phyloP scores from a whole-genome alignment of 2,797 vertebrate genomes.

The Cirrhinus mrigala region DNA sequence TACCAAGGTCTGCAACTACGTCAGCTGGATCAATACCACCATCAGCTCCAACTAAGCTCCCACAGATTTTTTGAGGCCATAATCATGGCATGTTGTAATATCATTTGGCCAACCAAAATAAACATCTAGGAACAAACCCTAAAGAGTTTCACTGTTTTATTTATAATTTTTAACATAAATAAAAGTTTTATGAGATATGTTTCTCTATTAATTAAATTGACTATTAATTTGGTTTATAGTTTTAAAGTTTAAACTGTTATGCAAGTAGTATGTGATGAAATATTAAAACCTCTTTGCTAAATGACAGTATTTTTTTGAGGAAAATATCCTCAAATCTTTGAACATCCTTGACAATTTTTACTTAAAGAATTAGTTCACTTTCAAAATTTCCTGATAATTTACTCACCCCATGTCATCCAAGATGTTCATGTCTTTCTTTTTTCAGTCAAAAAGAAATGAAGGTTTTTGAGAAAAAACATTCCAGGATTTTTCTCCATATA shows the following conservation, averaged over 20 bases:
- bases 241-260: background rate
- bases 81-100: background rate
- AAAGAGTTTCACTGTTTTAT: background rate
- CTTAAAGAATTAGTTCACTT: too few species aligned
- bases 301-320: background rate
- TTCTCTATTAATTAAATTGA: background rate
- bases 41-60: conserved; percentile 74
- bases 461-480: too few species aligned
- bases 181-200: background rate
- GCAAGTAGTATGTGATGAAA: background rate
- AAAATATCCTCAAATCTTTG: background rate
- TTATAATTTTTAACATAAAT: background rate
- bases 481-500: too few species aligned
- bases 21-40: conserved; percentile 75
- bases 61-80: background rate
- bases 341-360: background rate
- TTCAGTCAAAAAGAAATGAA: too few species aligned
- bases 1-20: conserved; percentile 81
- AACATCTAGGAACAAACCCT: conserved; percentile 9
- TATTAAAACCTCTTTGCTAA: background rate
- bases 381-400: too few species aligned
- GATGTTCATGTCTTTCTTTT: too few species aligned
- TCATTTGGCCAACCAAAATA: conserved; percentile 24
- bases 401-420: too few species aligned
- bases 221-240: background rate